Evolutionary conservation across 1,140 invertebrate genomes (phyloP).

Genomic region (Hycleus phaleratus): DNA sequence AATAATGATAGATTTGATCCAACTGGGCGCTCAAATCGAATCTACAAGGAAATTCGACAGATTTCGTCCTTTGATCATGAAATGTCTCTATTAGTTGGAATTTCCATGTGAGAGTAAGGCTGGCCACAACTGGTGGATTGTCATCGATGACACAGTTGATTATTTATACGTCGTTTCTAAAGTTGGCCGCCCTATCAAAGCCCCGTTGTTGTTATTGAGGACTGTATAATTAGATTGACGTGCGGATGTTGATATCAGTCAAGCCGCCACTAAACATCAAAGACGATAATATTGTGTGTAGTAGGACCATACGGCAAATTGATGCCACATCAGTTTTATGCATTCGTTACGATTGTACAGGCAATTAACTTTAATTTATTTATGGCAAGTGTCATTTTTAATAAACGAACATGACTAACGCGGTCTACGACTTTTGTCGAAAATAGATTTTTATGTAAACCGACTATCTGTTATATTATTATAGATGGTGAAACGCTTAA

Average conservation of each 20-base stretch:
- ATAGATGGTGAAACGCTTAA: conserved; percentile 5
- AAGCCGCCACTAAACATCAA: conserved; percentile 27
- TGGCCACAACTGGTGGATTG: conserved; percentile 9
- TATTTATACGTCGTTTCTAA: conserved; percentile 26
- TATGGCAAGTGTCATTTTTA: conserved; percentile 24
- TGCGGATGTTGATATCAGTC: conserved; percentile 35
- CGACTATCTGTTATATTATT: conserved; percentile 1
- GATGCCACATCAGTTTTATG: conserved; percentile 24
- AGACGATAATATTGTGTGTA: conserved; percentile 16
- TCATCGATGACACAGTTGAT: conserved; percentile 21
- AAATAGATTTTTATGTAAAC: conserved; percentile 16
- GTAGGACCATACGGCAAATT: conserved; percentile 28
- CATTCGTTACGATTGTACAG: conserved; percentile 21
- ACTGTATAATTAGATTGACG: conserved; percentile 36
- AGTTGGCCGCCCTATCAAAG: conserved; percentile 32
- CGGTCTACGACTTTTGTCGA: conserved; percentile 2
- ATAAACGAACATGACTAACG: conserved; percentile 19
- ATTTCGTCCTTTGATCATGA: too few relatives aligned
- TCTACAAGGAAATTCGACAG: too few relatives aligned
- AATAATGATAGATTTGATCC: too few relatives aligned
- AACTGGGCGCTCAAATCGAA: too few relatives aligned
- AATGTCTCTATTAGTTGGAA: too few relatives aligned
- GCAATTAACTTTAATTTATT: conserved; percentile 28
- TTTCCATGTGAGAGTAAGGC: too few relatives aligned
- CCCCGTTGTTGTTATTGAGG: conserved; percentile 14